phyloP scores from a whole-genome alignment of 2,113 vertebrate genomes.

The Brevimyrus niger region DNA sequence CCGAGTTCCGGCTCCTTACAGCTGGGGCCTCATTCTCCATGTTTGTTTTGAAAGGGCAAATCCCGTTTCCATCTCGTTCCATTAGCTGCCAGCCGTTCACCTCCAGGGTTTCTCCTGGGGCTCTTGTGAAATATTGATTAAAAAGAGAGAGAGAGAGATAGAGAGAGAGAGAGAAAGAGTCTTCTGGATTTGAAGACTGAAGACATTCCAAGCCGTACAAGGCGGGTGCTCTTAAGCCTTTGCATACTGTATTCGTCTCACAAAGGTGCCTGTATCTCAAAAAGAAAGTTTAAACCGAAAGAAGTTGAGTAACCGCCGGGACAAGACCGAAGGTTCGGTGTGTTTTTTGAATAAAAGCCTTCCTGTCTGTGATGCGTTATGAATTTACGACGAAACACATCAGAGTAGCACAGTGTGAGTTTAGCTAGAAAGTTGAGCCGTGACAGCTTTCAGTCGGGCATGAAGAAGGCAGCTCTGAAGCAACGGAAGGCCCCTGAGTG shows the following conservation, averaged over 20 bases:
- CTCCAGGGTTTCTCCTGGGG: conserved; percentile 87
- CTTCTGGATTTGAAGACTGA: conserved; percentile 52
- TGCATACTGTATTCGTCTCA: conserved; percentile 39
- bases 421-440: background rate
- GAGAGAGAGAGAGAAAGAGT: conserved; percentile 28
- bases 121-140: conserved; percentile 99
- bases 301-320: conserved; percentile 55
- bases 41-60: conserved; percentile 95
- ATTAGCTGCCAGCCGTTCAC: conserved; percentile 93
- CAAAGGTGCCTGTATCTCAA: conserved; percentile 54
- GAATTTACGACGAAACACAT: conserved; percentile 49
- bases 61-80: conserved; percentile 88
- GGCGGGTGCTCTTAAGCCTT: conserved; percentile 52
- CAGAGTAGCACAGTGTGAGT: conserved; percentile 35
- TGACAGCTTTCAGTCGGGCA: background rate
- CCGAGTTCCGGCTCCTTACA: conserved; percentile 35
- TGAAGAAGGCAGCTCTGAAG: background rate
- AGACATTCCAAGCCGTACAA: conserved; percentile 44
- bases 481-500: background rate
- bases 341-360: conserved; percentile 60
- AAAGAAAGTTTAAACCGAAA: conserved; percentile 59
- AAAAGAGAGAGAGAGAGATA: conserved; percentile 40
- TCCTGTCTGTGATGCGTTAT: conserved; percentile 45
- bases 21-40: conserved; percentile 44
- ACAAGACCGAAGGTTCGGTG: conserved; percentile 60